A percentile compares a stretch with the other conserved stretches of the same genome.
Evolutionary conservation across 2,797 vertebrate species (phyloP).

Genomic region (Harpagifer antarcticus): DNA sequence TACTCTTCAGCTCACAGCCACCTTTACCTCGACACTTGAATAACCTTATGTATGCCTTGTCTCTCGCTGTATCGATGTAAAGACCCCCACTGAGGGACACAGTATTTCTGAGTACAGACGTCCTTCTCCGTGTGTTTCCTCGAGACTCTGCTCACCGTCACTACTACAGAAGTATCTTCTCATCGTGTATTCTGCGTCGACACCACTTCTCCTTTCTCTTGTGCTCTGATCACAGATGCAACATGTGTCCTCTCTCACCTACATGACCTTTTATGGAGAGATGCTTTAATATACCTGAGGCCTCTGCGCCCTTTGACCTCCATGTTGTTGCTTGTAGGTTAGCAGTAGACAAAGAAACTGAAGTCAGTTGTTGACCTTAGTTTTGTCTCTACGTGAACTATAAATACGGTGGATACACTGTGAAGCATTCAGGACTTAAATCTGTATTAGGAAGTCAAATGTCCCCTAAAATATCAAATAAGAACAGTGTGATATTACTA

Average conservation of each 20-base stretch:
- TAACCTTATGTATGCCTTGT: fast-evolving
- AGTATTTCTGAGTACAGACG: neutral
- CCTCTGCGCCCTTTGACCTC: neutral
- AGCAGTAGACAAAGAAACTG: neutral
- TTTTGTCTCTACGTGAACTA: neutral
- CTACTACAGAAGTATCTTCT: neutral
- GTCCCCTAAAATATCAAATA: too few relatives aligned
- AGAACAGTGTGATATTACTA: too few relatives aligned
- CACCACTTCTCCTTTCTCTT: neutral
- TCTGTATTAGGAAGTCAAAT: too few relatives aligned
- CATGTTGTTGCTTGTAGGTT: neutral
- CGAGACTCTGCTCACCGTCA: neutral
- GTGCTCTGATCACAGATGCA: neutral
- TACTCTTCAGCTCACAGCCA: neutral
- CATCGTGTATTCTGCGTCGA: neutral
- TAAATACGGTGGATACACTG: neutral
- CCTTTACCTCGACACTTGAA: too few relatives aligned
- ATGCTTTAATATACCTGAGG: neutral
- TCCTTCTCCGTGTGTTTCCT: neutral
- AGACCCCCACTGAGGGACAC: too few relatives aligned
- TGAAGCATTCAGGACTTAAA: too few relatives aligned
- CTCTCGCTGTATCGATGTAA: too few relatives aligned
- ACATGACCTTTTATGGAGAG: neutral
- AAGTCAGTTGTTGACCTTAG: neutral
- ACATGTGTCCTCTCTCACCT: neutral